Conservation (phyloP, 2,113 vertebrate genomes). For the Onychostoma macrolepis region DNA sequence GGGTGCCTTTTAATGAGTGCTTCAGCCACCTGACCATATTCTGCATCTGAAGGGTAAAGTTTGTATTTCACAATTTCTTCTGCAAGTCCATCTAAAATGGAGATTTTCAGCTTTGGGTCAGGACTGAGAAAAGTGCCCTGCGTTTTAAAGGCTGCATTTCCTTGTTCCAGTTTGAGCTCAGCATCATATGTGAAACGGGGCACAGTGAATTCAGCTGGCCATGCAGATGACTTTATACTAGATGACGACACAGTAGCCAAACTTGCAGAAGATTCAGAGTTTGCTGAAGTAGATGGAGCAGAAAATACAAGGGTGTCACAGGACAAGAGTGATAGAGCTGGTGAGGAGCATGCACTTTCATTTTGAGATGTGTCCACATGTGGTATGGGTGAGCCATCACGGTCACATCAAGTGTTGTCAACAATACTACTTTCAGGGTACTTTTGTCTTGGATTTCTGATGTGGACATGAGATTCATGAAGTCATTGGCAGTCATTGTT, state of each 20-base stretch:
- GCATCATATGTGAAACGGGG: conserved; percentile 42
- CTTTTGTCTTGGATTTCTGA: conserved; percentile 47
- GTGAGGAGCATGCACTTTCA: neutral
- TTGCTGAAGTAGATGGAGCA: too few species aligned
- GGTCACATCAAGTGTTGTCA: neutral
- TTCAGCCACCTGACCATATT: conserved; percentile 30
- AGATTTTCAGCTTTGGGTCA: conserved; percentile 47
- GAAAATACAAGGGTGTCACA: neutral
- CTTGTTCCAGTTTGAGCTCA: conserved; percentile 44
- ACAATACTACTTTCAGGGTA: conserved; percentile 31
- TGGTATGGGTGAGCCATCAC: neutral
- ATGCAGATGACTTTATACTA: conserved; percentile 25
- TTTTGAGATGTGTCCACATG: conserved; percentile 7
- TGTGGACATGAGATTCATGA: conserved; percentile 52
- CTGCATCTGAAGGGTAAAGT: conserved; percentile 40
- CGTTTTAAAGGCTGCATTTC: conserved; percentile 23
- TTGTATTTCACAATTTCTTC: conserved; percentile 50
- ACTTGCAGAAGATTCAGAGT: conserved; percentile 22
- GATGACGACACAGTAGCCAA: conserved; percentile 21
- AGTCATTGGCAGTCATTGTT: too few species aligned
- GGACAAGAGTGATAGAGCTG: conserved; percentile 10
- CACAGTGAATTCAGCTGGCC: conserved; percentile 41
- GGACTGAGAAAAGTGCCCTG: conserved; percentile 34
- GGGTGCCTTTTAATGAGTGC: conserved; percentile 51
- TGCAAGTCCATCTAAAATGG: conserved; percentile 50